Base-by-base conservation (phyloP, 2,797 vertebrate species). In the Pelobates cultripes region DNA sequence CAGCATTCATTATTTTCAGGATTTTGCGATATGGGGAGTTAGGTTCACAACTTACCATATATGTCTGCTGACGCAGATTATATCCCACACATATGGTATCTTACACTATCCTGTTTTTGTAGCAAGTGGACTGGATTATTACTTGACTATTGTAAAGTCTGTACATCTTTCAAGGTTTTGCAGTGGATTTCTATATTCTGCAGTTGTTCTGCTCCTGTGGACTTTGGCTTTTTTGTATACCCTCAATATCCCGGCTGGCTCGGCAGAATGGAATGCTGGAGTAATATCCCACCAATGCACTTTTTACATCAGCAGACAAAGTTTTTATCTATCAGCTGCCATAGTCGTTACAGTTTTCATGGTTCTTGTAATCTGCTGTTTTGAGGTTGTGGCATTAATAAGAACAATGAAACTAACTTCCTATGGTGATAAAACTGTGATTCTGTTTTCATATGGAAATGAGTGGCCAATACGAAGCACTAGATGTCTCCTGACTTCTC, bases 1-100 rank as follows among this genome's bases (percentile, higher is more conserved):
- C 8, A 66, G 87, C 41, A 87, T 97, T 79, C 90, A 91, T 82
- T 86, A 82, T 73, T 90, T 92, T 13, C 84, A 88, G 42, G 93
- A 94, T 43, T 89, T 94, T 72, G 81, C 81, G 0, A 53, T 96
- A 77, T 86, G 92, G 71, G 94, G 92, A 0, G 7, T 94, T 66
- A 88, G 87, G 42, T 85, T 96, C 82, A 96, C 95, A 0, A 88
- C 63, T 45, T 94, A 95, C 73, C 95, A 98, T 12, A 86, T 94
- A 9, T 97, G 96, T 82, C 87, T 96, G 3, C 85, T 96, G 77
- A 90, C 93, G 43, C 95, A 97, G 88, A 89, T 95, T 47, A 53
- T 88, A 0, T 94, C 95, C 42, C 89, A 91, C 2, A 84, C 91
- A 66, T 94, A 94, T 0, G 77, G 91, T 0, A 42, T 86, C 42